Evolutionary conservation across 2,888 invertebrate species (phyloP), one percentile per base, ranked within the genome.

Genomic region (Amblyjoppa proteus): DNA sequence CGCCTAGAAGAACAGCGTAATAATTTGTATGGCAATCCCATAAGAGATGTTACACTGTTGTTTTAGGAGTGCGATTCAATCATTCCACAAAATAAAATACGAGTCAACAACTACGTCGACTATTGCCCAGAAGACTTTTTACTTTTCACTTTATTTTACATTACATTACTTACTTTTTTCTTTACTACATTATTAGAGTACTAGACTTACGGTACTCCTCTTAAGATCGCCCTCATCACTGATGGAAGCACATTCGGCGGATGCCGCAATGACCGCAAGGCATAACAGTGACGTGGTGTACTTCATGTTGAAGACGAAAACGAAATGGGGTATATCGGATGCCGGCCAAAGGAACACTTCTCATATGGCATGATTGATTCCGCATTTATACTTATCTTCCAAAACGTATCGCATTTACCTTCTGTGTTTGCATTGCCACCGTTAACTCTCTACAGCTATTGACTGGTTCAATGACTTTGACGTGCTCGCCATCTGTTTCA

Each of bases 211-310:
- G 11, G 78, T 31, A 80, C 78, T 56, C 4, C 16, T 13, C 38
- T 83, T 69, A 51, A 87, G 20, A n/a, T 70, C 53, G 2, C 87
- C 89, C 16, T 76, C 45, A 31, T 89, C 91, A 56, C 86, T 88
- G 73, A 92, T 78, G 16, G 89, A 89, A 28, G 90, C 75, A 68
- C 89, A 90, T 81, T 88, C 79, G 68, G 89, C 89, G 41, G 68
- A 84, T 28, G 90, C 89, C 83, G 88, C 88, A 58, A 89, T 25
- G 58, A 88, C 88, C 38, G 91, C 81, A 25, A 91, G 20, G 84
- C 81, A 89, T 66, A 91, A 58, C 31, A 89, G 20, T 68, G 74
- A 16, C 81, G 68, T 87, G 83, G 80, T 71, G 71, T 51, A 68
- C 71, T 79, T 81, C 85, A 85, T 85, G 20, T 71, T 70, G 45